Evolutionary conservation across 2,888 invertebrate species (phyloP), one percentile per base, ranked within the genome.

Genomic region (Tolmerus cingulatus): DNA sequence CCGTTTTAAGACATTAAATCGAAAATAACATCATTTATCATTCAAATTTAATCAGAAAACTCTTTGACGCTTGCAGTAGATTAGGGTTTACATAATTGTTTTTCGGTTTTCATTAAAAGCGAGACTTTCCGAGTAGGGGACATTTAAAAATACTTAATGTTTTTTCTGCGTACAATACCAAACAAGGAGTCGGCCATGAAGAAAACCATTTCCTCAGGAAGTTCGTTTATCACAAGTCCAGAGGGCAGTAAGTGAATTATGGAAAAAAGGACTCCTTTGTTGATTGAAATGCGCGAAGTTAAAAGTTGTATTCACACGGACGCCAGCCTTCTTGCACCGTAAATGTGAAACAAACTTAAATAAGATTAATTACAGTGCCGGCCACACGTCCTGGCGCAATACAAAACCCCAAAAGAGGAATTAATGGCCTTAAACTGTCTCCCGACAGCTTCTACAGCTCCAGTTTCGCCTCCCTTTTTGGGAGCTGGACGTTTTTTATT

Each of bases 331-430:
- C 66, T 66, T 27, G 27, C 23, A 40, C 66, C 27, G 27, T 66
- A 66, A 85, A 74, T 87, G 66, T 84, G 77, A 74, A 81, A 88
- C 86, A 89, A 88, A 89, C 89, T 90, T 91, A 91, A 91, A 91
- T 90, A 91, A 91, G 91, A 91, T 91, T 91, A 91, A 92, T 91
- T 91, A 91, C 91, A 91, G 90, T 91, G 34, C 8, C 91, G 90
- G 91, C 90, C 90, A 89, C 89, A 90, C 90, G 90, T 89, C 90
- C 90, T 89, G 90, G 89, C 89, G 90, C 89, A 89, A 89, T 89
- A 88, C 51, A 81, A 81, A 81, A 81, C 30, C 51, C 51, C 27
- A 51, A 30, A 81, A 81, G 34, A 40, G 81, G 81, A 81, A 81
- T 81, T 81, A 81, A 81, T 81, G 81, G 34, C 81, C 51, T 81